Conservation (phyloP, 2,113 vertebrate genomes). For the Charina bottae region DNA sequence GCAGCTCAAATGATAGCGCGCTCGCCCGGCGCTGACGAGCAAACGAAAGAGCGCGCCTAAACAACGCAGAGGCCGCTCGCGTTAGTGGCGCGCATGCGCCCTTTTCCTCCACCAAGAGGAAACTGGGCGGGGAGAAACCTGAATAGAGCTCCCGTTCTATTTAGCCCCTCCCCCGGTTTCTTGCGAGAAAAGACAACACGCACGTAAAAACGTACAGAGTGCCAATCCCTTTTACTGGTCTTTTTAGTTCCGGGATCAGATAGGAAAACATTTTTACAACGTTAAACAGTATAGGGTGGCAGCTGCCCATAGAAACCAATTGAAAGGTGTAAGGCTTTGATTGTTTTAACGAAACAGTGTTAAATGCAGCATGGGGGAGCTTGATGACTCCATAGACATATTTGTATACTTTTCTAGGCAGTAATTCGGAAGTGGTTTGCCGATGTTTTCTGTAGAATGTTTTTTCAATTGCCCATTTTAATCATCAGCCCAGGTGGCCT, state of each 20-base stretch:
- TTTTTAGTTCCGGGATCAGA: not conserved
- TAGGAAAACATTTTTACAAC: not conserved
- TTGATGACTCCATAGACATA: not conserved
- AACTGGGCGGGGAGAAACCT: not conserved
- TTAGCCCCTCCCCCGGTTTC: not conserved
- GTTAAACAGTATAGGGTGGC: not conserved
- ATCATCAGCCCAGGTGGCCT: not conserved
- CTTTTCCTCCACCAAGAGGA: not conserved
- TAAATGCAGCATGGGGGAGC: not conserved
- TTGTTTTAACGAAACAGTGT: not conserved
- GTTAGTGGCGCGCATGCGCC: not conserved
- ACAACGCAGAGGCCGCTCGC: not conserved
- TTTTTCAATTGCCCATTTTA: not conserved
- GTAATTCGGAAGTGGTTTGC: not conserved
- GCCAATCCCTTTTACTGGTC: not conserved
- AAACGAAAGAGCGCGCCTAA: not conserved
- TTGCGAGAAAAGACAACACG: not conserved
- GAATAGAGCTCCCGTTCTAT: not conserved
- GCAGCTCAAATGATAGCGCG: not conserved
- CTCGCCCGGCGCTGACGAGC: not conserved
- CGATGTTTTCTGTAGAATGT: not conserved
- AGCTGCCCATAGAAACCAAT: not conserved
- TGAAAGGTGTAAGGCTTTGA: not conserved
- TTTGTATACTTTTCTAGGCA: not conserved
- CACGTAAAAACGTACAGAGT: not conserved